Evolutionary conservation across 2,888 invertebrate species (phyloP).

Genomic region (Heliconius charithonia): DNA sequence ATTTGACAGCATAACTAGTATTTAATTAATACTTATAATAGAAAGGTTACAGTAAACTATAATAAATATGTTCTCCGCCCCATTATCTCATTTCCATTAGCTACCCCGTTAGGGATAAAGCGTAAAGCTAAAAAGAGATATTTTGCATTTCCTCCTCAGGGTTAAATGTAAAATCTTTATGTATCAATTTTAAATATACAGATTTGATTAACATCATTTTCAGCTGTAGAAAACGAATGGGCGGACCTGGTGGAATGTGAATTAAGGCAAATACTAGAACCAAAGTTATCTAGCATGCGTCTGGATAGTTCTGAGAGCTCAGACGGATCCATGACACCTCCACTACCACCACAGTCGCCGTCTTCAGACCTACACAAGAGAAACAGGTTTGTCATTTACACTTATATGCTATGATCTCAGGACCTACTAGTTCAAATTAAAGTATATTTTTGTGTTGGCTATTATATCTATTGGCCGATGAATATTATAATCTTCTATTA

Average conservation of each 20-base stretch:
- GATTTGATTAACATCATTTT: constrained; percentile 54
- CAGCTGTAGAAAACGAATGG: constrained; percentile 89
- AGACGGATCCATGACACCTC: constrained; percentile 89
- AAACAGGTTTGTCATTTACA: constrained; percentile 65
- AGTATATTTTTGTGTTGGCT: neutral
- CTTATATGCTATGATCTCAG: neutral
- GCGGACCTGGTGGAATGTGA: constrained; percentile 92
- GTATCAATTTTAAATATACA: too few species aligned
- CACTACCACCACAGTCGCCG: constrained; percentile 90
- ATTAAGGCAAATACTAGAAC: constrained; percentile 89
- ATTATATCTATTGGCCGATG: too few species aligned
- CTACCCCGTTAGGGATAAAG: too few species aligned
- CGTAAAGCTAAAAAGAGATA: too few species aligned
- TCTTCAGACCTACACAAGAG: constrained; percentile 81
- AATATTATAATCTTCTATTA: too few species aligned
- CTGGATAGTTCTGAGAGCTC: constrained; percentile 87
- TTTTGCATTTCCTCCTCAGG: too few species aligned
- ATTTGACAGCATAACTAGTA: too few species aligned
- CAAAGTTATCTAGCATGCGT: constrained; percentile 86
- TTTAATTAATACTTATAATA: neutral
- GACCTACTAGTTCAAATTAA: neutral
- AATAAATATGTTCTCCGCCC: neutral
- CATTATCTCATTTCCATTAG: too few species aligned
- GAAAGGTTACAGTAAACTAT: neutral
- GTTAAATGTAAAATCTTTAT: too few species aligned